Evolutionary conservation across 1,140 invertebrate genomes (phyloP).

Genomic region (Camponotus floridanus): DNA sequence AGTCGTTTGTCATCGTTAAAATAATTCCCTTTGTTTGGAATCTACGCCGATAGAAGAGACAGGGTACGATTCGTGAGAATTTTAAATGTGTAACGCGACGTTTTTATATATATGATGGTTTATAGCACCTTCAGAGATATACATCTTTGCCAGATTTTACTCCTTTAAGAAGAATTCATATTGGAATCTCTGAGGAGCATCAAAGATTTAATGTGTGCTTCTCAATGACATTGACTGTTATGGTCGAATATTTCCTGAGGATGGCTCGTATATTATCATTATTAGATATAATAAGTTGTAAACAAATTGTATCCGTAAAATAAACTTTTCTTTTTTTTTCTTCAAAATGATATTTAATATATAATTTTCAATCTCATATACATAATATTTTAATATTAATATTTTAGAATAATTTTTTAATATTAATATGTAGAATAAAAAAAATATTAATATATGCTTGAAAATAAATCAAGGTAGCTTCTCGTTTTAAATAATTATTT

Average conservation of each 20-base stretch:
- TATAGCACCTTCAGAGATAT: slow-evolving; percentile 65
- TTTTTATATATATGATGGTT: slow-evolving; percentile 47
- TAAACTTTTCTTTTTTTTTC: background rate
- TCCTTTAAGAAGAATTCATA: slow-evolving; percentile 42
- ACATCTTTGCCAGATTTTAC: slow-evolving; percentile 31
- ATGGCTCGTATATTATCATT: background rate
- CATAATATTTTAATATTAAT: slow-evolving; percentile 5
- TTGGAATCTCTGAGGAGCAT: slow-evolving; percentile 33
- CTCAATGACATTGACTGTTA: background rate
- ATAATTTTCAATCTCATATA: background rate
- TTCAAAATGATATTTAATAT: no score
- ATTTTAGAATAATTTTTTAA: slow-evolving; percentile 14
- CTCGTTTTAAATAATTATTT: background rate
- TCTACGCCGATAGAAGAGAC: slow-evolving; percentile 17
- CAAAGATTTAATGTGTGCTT: slow-evolving; percentile 15
- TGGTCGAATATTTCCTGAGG: background rate
- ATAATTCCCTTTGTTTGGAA: slow-evolving; percentile 76
- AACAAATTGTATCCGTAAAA: background rate
- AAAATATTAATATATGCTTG: background rate
- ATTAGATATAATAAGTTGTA: background rate
- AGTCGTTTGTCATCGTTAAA: slow-evolving; percentile 83
- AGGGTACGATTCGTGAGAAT: slow-evolving; percentile 39
- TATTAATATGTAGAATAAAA: background rate
- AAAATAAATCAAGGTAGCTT: background rate
- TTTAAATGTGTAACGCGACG: background rate